Base-by-base conservation (phyloP, 2,888 invertebrate species). In the Platynereis dumerilii region DNA sequence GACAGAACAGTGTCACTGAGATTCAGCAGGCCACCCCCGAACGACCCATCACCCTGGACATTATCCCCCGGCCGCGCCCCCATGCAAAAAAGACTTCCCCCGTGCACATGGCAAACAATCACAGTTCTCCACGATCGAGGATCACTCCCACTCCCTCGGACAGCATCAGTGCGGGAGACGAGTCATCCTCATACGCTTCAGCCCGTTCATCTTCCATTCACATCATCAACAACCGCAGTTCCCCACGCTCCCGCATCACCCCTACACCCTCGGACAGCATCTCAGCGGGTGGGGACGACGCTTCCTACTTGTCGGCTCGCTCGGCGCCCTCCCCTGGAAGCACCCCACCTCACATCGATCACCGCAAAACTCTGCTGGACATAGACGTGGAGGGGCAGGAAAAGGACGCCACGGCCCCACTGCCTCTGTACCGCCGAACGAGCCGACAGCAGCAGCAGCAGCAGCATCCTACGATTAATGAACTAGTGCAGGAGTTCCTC, bases 121-220 rank as follows among this genome's bases (percentile, higher is more conserved):
- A 63, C n/a, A 59, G 64, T 26, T 60, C 64, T n/a, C 62, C 68
- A 22, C 28, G 65, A 45, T 66, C 69, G 29, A 58, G 42, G 57
- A 58, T 54, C 64, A 66, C 53, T 24, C 66, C 62, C 59, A 64
- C 64, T 28, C 58, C 56, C n/a, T 62, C 65, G 20, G 69, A 67
- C 54, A 64, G 59, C 76, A 92, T 92, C 72, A 79, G 92, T 67
- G 90, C 92, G 0, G 92, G 92, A 77, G 56, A 39, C 5, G 69
- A 65, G 15, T 94, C 94, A 75, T 94, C 93, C 79, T 92, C 92
- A 77, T 92, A 92, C 53, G 94, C 93, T 83, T 90, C 92, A 73
- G 62, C 69, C n/a, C 52, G 48, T 3, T 45, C 45, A 26, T n/a
- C 22, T 29, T 29, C 29, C 2, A 57, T 29, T 27, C 42, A 44